Evolutionary conservation across 2,888 invertebrate genomes (phyloP).

Genomic region (Synanthedon tipuliformis): DNA sequence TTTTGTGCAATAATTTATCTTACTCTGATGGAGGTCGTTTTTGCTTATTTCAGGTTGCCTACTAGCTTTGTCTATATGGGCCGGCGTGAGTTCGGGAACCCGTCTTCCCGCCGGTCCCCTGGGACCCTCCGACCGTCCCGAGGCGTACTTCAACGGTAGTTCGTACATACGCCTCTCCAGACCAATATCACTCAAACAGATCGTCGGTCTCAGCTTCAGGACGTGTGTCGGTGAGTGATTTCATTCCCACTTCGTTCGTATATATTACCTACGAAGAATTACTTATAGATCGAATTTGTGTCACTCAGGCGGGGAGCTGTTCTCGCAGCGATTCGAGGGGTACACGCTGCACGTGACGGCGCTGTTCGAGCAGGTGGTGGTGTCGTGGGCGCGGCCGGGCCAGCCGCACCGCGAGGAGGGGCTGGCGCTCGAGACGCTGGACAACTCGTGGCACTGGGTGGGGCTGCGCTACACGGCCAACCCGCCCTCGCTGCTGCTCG

Average conservation of each 20-base stretch:
- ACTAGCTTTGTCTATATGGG: conserved; percentile 19
- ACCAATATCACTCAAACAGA: conserved; percentile 81
- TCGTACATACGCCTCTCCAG: conserved; percentile 79
- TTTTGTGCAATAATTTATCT: neutral
- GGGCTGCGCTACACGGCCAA: conserved; percentile 71
- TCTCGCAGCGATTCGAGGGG: conserved; percentile 76
- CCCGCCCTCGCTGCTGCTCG: conserved; percentile 50
- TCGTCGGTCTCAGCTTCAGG: conserved; percentile 85
- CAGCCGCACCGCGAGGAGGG: conserved; percentile 71
- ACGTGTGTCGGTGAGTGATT: conserved; percentile 77
- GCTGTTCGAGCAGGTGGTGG: conserved; percentile 69
- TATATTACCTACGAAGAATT: neutral
- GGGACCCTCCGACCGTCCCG: conserved; percentile 74
- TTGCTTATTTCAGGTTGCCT: conserved; percentile 18
- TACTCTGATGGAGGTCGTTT: neutral
- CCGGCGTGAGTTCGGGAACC: conserved; percentile 14
- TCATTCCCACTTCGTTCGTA: too few species aligned
- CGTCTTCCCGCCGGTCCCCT: conserved; percentile 34
- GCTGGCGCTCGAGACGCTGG: conserved; percentile 76
- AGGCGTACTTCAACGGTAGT: conserved; percentile 87
- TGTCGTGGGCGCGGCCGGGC: conserved; percentile 69
- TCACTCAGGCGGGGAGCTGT: conserved; percentile 74
- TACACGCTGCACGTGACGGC: conserved; percentile 73
- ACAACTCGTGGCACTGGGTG: conserved; percentile 86
- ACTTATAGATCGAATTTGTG: neutral